Base-by-base conservation (phyloP, 1,140 invertebrate genomes). In the Pogonus chalceus region DNA sequence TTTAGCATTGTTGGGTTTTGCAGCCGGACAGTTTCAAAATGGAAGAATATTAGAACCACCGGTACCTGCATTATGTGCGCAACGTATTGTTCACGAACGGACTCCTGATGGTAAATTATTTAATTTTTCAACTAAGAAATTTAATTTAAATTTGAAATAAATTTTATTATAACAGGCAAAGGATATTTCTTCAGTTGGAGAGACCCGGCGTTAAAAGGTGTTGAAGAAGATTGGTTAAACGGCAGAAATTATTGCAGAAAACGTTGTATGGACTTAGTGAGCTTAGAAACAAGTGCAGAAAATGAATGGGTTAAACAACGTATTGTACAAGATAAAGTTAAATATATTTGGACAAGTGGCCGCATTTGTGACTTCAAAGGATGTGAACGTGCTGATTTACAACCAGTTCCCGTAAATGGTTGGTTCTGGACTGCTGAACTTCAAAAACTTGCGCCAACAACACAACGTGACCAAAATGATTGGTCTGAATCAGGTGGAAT, bases 401-500 rank as follows among this genome's bases (percentile, higher is more conserved):
- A 85, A 58, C 87, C 87, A 9, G 74, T 80, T n/a, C 75, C 81
- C 23, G 70, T 88, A 48, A 89, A 90, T 59, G 88, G 87, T 16
- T 90, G 88, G 88, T 90, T 90, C 76, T 90, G 88, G 88, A 88
- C 87, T 14, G 86, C 85, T 2, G 85, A 84, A 55, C 76, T 88
- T 16, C 83, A 87, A 66, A 89, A 88, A 66, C 68, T 90, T 56
- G 82, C 85, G 1, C 85, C 87, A 18, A 85, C 84, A 18, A 84
- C 75, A 43, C 81, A 88, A 63, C 77, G 85, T 20, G 75, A 74
- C 16, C 84, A 87, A 67, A 88, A 88, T 60, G 87, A 90, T 64
- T 91, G 88, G 88, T 89, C 87, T 2, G 79, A 81, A 60, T 85
- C 72, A 52, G 88, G 88, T 56, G 86, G 85, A 52, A 82, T 87